These are phyloP conservation scores for Drosophila nr. perissopoda DNA, from an alignment of 2,888 invertebrate species.

Conservation along the genomic window DNA sequence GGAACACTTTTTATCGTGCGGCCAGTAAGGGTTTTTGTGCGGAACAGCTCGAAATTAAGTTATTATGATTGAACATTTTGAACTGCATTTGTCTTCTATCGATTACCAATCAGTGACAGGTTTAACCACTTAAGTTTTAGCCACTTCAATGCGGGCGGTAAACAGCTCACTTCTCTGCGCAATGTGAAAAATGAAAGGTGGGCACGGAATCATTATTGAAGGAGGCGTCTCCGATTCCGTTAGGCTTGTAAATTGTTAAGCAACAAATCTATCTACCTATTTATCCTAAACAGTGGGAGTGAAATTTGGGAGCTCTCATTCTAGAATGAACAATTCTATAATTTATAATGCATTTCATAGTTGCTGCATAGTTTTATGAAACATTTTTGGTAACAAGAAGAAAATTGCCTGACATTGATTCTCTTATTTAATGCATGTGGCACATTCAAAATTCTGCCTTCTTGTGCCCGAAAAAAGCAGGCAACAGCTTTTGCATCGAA, in stretches of 20 bases:
- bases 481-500: neutral
- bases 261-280: neutral
- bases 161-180: neutral
- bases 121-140: conserved; percentile 10
- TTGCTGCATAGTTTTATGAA: neutral
- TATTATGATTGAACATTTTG: conserved; percentile 55
- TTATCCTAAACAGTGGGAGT: too few relatives aligned
- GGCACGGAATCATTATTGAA: neutral
- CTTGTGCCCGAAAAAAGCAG: neutral
- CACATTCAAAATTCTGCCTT: neutral
- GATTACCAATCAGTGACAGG: conserved; percentile 50
- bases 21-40: neutral
- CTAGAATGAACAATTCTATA: neutral
- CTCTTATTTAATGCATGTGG: neutral
- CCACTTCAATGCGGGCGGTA: conserved; percentile 5
- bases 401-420: neutral
- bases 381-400: too few relatives aligned
- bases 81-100: conserved; percentile 41
- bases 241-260: neutral
- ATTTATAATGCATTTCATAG: neutral
- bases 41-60: conserved; percentile 47
- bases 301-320: neutral
- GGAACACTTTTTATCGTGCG: conserved; percentile 26
- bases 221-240: neutral
- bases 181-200: neutral